Evolutionary conservation across 1,140 invertebrate species (phyloP).

Genomic region (Drosophila lacertosa): DNA sequence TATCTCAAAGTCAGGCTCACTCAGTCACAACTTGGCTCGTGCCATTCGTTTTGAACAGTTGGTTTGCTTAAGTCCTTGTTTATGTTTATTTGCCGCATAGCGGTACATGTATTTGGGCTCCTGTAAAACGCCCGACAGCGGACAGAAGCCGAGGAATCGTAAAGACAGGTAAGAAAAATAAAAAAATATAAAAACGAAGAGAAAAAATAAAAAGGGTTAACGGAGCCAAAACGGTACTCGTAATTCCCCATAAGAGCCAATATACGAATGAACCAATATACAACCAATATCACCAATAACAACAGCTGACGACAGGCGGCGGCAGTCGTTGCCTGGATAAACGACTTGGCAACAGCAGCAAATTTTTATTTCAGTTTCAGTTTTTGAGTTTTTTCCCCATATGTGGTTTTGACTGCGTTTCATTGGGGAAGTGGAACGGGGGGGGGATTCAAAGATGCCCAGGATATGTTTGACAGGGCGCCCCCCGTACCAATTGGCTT

Average conservation of each 20-base stretch:
- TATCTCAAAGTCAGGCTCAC: neutral
- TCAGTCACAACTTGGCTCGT: neutral
- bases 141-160: slow-evolving; percentile 12
- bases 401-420: too few species aligned
- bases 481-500: slow-evolving; percentile 3
- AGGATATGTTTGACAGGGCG: slow-evolving; percentile 28
- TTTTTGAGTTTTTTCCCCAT: neutral
- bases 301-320: slow-evolving; percentile 44
- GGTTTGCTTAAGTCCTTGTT: slow-evolving; percentile 40
- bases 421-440: too few species aligned
- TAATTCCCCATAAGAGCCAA: slow-evolving; percentile 36
- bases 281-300: slow-evolving; percentile 45
- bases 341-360: slow-evolving; percentile 31
- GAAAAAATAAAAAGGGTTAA: slow-evolving; percentile 60
- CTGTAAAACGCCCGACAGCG: slow-evolving; percentile 42
- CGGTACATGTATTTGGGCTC: slow-evolving; percentile 68
- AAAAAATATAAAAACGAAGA: too few species aligned
- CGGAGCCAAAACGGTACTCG: slow-evolving; percentile 53
- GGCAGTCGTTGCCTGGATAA: slow-evolving; percentile 30
- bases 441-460: too few species aligned
- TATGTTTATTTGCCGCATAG: slow-evolving; percentile 51
- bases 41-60: slow-evolving; percentile 1
- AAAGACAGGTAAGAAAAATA: slow-evolving; percentile 17
- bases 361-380: slow-evolving; percentile 20
- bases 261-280: slow-evolving; percentile 29